These are phyloP conservation scores for Pterostichus niger DNA, from an alignment of 2,888 invertebrate species.

Conservation along the genomic window DNA sequence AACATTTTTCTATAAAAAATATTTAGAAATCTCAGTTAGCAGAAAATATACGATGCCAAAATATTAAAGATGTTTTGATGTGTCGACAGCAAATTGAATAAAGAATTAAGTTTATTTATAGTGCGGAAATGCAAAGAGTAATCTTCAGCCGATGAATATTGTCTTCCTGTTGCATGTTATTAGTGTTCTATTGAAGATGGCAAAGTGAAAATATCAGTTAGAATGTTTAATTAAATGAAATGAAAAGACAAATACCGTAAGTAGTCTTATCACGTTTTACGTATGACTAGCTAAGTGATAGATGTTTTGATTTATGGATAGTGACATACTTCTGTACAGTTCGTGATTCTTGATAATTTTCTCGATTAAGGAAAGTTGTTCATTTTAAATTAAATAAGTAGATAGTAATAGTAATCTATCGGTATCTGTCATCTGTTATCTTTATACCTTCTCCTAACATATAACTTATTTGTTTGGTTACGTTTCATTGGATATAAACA, in stretches of 20 bases:
- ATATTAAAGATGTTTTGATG: no score
- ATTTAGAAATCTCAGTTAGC: no score
- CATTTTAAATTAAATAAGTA: conserved; percentile 17
- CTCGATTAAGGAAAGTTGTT: conserved; percentile 48
- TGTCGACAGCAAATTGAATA: no score
- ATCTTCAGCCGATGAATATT: background rate
- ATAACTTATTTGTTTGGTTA: conserved; percentile 1
- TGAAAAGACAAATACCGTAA: conserved; percentile 13
- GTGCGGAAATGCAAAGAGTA: background rate
- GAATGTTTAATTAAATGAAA: conserved; percentile 29
- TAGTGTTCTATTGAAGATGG: background rate
- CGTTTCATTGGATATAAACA: background rate
- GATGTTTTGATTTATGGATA: background rate
- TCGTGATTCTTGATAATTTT: conserved; percentile 16
- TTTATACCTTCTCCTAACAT: background rate
- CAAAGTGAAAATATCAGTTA: conserved; percentile 1
- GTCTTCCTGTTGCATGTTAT: background rate
- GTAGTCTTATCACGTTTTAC: conserved; percentile 2
- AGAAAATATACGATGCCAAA: no score
- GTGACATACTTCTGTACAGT: conserved; percentile 19
- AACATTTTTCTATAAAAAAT: no score
- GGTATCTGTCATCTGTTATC: no score
- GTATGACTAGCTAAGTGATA: background rate
- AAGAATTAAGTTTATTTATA: no score
- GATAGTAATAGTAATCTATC: background rate